Evolutionary conservation across 2,797 vertebrate genomes (phyloP), one percentile per base, ranked within the genome.

Genomic region (Takifugu ocellatus): DNA sequence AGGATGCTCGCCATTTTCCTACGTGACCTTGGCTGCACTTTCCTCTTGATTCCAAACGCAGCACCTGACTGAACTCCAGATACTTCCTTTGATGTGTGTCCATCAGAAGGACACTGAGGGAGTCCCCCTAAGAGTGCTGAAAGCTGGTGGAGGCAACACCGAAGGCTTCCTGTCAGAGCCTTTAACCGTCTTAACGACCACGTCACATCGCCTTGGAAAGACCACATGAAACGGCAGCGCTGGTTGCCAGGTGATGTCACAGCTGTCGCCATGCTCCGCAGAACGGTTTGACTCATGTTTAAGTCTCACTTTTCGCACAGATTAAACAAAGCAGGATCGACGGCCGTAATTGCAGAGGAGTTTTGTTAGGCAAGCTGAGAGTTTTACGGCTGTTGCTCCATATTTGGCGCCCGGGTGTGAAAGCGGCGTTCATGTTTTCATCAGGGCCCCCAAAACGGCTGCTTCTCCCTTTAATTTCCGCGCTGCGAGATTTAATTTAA

Each of bases 401-500:
- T 21, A 46, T 21, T 21, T 21, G 6, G 26, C 9, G 9, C 8
- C n/a, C 33, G 31, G 27, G 45, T 5, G 24, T 5, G 39, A 46
- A 24, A 39, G 45, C 5, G 29, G 33, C 21, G 24, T 49, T 5
- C 46, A 17, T 46, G 17, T 47, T 46, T n/a, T 54, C 6, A 51
- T 54, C 10, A 9, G 26, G 17, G 29, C 25, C 10, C 24, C 6
- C 46, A 25, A 48, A 24, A 21, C 46, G 12, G 8, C 26, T 12
- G 29, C 33, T 52, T 24, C 25, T 58, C 48, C 49, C 15, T 46
- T 48, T 48, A 3, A 25, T 58, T 49, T 55, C n/a, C 25, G 33
- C 17, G 36, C 33, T 27, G 33, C 42, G n/a, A 43, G 58, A 59
- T 47, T 25, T 8, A 69, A 48, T 51, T 63, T 10, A 39, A 39